A percentile compares a stretch with the other conserved stretches of the same genome.
phyloP scores from a whole-genome alignment of 2,888 invertebrate species.

The Spilarctia lutea region DNA sequence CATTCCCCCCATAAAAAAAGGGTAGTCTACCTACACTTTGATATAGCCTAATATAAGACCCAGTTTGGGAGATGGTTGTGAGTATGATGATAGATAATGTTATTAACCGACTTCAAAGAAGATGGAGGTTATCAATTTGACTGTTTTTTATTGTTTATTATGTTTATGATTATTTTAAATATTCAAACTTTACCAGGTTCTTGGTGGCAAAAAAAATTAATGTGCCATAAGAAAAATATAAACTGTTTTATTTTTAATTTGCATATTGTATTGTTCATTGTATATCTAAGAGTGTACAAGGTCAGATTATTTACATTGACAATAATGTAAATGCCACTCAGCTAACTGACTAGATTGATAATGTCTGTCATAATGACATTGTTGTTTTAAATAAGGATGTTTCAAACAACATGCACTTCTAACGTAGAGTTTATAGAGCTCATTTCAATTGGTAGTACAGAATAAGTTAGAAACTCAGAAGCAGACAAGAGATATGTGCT shows the following conservation, averaged over 20 bases:
- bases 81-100: too few species aligned
- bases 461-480: background rate
- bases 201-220: too few species aligned
- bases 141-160: too few species aligned
- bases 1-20: too few species aligned
- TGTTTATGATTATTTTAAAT: too few species aligned
- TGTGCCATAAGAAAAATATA: too few species aligned
- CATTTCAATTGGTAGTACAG: background rate
- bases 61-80: too few species aligned
- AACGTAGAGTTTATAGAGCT: background rate
- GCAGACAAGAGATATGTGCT: background rate
- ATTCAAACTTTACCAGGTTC: too few species aligned
- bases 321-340: background rate
- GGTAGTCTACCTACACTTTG: too few species aligned
- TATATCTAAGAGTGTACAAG: background rate
- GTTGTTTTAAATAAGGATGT: slow-evolving; percentile 10
- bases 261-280: background rate
- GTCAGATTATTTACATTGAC: slow-evolving; percentile 3
- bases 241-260: background rate
- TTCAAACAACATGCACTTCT: background rate
- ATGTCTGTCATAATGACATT: slow-evolving; percentile 6
- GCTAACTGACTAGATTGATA: slow-evolving; percentile 12
- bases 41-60: too few species aligned
- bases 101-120: too few species aligned
- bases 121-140: too few species aligned